Evolutionary conservation across 2,797 vertebrate species (phyloP).

Genomic region (Amniataba percoides): DNA sequence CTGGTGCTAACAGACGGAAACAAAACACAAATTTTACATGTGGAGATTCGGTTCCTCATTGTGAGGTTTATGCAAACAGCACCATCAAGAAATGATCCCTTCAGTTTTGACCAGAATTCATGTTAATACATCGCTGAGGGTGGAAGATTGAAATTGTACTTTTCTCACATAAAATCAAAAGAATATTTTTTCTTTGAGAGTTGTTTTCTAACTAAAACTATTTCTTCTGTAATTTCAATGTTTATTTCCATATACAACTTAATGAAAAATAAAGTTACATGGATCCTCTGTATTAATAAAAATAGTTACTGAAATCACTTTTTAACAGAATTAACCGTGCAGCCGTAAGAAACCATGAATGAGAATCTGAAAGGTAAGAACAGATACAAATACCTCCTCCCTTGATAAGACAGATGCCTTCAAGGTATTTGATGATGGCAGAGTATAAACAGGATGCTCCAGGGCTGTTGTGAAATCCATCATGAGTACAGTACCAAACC

Average conservation of each 20-base stretch:
- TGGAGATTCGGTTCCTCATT: conserved; percentile 23
- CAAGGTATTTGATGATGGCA: conserved; percentile 57
- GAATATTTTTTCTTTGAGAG: no score
- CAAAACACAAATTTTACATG: conserved; percentile 15
- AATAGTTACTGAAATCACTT: background rate
- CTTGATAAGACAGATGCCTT: conserved; percentile 21
- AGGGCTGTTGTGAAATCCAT: conserved; percentile 73
- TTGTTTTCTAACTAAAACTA: no score
- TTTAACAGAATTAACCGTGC: background rate
- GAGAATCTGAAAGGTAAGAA: background rate
- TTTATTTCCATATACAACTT: background rate
- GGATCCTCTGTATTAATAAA: background rate
- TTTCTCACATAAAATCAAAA: background rate
- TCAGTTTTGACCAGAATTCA: background rate
- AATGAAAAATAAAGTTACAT: background rate
- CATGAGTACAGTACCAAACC: conserved; percentile 52
- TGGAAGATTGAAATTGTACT: background rate
- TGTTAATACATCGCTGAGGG: background rate
- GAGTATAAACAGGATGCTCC: conserved; percentile 76
- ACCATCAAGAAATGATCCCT: background rate
- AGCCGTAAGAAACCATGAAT: background rate
- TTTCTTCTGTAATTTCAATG: no score
- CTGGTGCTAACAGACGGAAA: conserved; percentile 43
- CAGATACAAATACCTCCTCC: background rate
- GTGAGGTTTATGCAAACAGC: conserved; percentile 16